Percentiles rank a stretch among this genome's conserved stretches.
phyloP scores from a whole-genome alignment of 2,797 vertebrate genomes.

The Rallus crepitans region DNA sequence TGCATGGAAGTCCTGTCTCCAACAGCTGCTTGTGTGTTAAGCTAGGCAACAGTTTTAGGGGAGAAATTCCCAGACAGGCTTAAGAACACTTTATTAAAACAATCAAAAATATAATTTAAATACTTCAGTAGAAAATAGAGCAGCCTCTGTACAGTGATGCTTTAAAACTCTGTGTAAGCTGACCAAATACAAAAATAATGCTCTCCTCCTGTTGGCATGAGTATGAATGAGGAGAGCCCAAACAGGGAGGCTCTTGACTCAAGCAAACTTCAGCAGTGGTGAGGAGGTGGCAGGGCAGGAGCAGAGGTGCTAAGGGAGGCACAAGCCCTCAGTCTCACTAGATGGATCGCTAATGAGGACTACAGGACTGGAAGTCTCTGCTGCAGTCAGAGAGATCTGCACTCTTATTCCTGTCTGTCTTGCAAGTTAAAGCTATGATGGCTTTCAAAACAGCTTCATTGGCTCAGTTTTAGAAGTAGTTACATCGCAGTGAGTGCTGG shows the following conservation, averaged over 20 bases:
- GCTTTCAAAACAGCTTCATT: neutral
- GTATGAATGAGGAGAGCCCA: neutral
- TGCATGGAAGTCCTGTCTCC: neutral
- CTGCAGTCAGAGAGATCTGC: neutral
- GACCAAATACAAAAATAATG: constrained; percentile 28
- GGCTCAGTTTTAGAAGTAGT: neutral
- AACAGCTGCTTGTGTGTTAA: neutral
- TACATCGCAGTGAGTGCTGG: neutral
- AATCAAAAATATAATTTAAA: constrained; percentile 49
- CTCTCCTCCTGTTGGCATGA: neutral
- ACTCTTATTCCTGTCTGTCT: neutral
- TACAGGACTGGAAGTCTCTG: neutral
- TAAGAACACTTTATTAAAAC: constrained; percentile 49
- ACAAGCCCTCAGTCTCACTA: neutral
- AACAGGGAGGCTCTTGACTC: neutral
- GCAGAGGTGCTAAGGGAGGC: neutral
- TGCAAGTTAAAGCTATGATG: neutral
- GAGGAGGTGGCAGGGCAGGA: neutral
- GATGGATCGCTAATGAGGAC: neutral
- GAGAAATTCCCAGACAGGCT: neutral
- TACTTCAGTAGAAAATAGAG: constrained; percentile 35
- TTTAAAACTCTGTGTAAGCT: neutral
- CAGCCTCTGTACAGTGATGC: neutral
- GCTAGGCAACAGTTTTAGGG: neutral
- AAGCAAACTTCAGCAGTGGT: neutral